Evolutionary conservation across 2,888 invertebrate species (phyloP).

Genomic region (Cybosia mesomella): DNA sequence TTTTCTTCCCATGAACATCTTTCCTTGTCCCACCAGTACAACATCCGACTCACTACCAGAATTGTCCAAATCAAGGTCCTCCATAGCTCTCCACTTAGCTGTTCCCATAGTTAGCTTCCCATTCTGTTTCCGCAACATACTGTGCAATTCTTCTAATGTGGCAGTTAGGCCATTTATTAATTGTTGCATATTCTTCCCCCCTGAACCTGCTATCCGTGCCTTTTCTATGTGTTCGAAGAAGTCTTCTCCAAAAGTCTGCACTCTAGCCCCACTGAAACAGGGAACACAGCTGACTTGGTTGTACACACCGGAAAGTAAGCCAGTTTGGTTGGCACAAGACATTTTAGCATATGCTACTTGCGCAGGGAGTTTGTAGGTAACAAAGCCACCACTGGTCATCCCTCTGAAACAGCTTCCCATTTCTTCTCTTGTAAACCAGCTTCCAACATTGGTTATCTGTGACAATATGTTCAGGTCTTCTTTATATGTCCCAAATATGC

Average conservation of each 20-base stretch:
- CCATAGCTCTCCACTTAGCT: not conserved
- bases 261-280: slow-evolving; percentile 29
- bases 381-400: no score
- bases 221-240: slow-evolving; percentile 27
- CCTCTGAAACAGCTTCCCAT: no score
- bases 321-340: slow-evolving; percentile 41
- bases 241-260: slow-evolving; percentile 27
- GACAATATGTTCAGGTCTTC: no score
- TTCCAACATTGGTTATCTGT: no score
- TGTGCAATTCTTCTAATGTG: slow-evolving; percentile 19
- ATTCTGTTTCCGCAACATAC: not conserved
- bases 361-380: no score
- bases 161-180: slow-evolving; percentile 19
- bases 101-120: not conserved
- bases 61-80: no score
- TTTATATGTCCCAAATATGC: no score
- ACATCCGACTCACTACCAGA: no score
- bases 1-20: no score
- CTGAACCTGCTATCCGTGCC: not conserved
- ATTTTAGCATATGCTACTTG: slow-evolving; percentile 25
- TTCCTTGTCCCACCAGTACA: no score
- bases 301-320: slow-evolving; percentile 39
- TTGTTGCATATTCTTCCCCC: slow-evolving; percentile 23
- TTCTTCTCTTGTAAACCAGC: no score
- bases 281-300: slow-evolving; percentile 31